phyloP scores from a whole-genome alignment of 2,888 invertebrate species.

The Holacanthella duospinosa region DNA sequence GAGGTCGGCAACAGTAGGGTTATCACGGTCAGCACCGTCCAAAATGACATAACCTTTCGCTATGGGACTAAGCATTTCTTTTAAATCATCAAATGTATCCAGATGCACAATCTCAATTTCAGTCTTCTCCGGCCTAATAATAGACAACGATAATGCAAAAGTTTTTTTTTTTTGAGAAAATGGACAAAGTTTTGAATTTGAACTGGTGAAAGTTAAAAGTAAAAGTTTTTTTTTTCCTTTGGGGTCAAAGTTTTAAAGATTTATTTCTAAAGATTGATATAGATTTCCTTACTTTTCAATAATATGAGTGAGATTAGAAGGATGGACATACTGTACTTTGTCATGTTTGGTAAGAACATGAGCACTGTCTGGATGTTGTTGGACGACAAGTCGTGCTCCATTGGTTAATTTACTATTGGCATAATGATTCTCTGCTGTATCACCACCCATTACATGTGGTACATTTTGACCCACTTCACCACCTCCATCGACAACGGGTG shows the following conservation, averaged over 20 bases:
- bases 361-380: not conserved
- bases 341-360: conserved; percentile 22
- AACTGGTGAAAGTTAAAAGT: no score
- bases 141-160: no score
- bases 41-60: conserved; percentile 46
- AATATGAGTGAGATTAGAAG: conserved; percentile 26
- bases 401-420: conserved; percentile 33
- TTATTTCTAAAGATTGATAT: no score
- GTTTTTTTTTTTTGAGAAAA: no score
- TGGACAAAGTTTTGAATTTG: no score
- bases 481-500: not conserved
- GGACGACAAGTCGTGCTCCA: conserved; percentile 23
- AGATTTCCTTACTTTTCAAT: not conserved
- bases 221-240: no score
- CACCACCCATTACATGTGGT: conserved; percentile 1
- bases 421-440: conserved; percentile 34
- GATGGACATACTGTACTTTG: conserved; percentile 36
- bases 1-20: conserved; percentile 61
- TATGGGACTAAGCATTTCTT: conserved; percentile 32
- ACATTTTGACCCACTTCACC: conserved; percentile 5
- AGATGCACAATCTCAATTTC: conserved; percentile 10
- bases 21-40: conserved; percentile 51
- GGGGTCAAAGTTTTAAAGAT: no score
- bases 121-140: no score
- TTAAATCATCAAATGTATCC: conserved; percentile 29